Evolutionary conservation across 2,797 vertebrate species (phyloP).

Genomic region (Halcyon chelicuti): DNA sequence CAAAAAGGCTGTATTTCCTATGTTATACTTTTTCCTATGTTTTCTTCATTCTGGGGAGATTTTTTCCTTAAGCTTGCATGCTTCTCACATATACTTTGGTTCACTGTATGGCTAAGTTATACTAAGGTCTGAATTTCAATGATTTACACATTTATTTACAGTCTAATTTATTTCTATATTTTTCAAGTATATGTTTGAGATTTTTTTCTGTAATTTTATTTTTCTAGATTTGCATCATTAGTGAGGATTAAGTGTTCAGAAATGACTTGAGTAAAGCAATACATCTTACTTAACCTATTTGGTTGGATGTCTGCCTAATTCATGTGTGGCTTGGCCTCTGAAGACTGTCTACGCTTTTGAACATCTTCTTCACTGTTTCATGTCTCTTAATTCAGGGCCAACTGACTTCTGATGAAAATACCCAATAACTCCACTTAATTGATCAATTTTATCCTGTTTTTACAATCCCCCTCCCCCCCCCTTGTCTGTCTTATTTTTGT

Average conservation of each 20-base stretch:
- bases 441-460: neutral
- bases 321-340: neutral
- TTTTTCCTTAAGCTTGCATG: neutral
- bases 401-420: neutral
- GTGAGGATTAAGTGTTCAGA: neutral
- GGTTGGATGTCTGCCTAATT: neutral
- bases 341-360: neutral
- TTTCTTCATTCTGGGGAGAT: neutral
- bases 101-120: neutral
- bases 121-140: neutral
- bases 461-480: accelerated
- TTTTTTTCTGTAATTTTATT: neutral
- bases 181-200: neutral
- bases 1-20: neutral
- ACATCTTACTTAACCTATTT: neutral
- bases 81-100: neutral
- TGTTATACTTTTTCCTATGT: neutral
- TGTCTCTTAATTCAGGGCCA: neutral
- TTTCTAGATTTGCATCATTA: neutral
- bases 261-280: neutral
- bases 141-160: neutral
- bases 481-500: neutral
- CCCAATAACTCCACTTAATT: neutral
- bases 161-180: neutral
- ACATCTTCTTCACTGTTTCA: neutral